phyloP scores from a whole-genome alignment of 2,888 invertebrate genomes.

The Trachelus troglodyta region DNA sequence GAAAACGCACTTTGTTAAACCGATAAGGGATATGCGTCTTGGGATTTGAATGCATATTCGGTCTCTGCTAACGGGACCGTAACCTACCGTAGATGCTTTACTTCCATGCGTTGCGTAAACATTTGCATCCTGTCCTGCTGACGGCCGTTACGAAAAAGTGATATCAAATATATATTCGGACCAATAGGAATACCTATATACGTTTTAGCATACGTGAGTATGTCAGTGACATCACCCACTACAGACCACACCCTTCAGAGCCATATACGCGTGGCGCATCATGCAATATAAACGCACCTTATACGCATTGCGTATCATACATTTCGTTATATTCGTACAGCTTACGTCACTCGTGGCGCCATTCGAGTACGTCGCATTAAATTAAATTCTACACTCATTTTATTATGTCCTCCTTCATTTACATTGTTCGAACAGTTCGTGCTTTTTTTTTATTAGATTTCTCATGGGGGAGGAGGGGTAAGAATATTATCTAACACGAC shows the following conservation, averaged over 20 bases:
- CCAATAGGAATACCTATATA: not conserved
- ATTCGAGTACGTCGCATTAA: not conserved
- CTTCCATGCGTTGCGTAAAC: slow-evolving; percentile 1
- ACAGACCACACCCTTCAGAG: not conserved
- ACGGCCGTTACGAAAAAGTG: not conserved
- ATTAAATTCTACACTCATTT: not conserved
- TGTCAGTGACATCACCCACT: not conserved
- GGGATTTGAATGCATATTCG: not conserved
- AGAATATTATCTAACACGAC: not conserved
- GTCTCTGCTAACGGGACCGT: not conserved
- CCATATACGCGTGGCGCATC: not conserved
- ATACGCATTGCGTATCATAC: not conserved
- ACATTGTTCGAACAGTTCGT: not conserved
- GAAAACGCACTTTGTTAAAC: not conserved
- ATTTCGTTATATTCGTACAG: not conserved
- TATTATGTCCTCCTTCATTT: not conserved
- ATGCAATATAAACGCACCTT: not conserved
- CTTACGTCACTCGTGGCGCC: not conserved
- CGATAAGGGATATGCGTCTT: not conserved
- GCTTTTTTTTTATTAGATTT: not conserved
- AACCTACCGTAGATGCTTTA: not conserved
- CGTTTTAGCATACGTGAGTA: not conserved
- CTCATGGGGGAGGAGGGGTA: too few species aligned
- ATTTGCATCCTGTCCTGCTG: not conserved
- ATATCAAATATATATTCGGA: not conserved